Evolutionary conservation across 2,113 vertebrate species (phyloP), one percentile per base, ranked within the genome.

Genomic region (Acanthisitta chloris): DNA sequence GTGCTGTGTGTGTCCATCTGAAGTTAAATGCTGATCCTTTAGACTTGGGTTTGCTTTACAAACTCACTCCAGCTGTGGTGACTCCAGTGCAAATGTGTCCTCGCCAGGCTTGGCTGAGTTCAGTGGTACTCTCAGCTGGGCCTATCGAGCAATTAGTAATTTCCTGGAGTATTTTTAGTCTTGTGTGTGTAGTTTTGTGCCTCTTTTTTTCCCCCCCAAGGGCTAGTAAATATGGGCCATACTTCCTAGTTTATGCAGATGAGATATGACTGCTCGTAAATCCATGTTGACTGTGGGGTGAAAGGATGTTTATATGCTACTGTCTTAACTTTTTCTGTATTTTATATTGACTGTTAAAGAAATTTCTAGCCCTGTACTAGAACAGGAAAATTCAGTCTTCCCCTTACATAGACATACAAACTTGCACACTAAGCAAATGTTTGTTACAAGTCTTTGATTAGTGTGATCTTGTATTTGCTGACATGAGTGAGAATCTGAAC

Each of bases 1-100:
- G 26, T 43, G 48, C 29, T 21, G 38, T 4, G 2, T 3, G 24
- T n/a, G 34, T 31, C 52, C 4, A 0, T 33, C 23, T 6, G 9
- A 74, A 19, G 11, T 43, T 74, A 16, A 49, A 8, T 48, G 13
- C 34, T 34, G 21, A 12, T 12, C 43, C 2, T 0, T 19, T 46
- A n/a, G 15, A 36, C 28, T 17, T n/a, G 24, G 24, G 13, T 66
- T 66, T 40, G 25, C 14, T 42, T 12, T 29, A 28, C 20, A 57
- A 55, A 31, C 45, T 24, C 18, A 20, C 14, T 43, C 2, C 4
- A 17, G 4, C n/a, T 58, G 17, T 19, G 15, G 12, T 57, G 52
- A 28, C 23, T 55, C 29, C n/a, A 29, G 42, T 23, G 66, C 40
- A 17, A 29, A 3, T 48, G 23, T 42, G 28, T n/a, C 19, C 13